A percentile compares a stretch with the other conserved stretches of the same genome.
Evolutionary conservation across 2,888 invertebrate species (phyloP).

Genomic region (Pristionchus mayeri): DNA sequence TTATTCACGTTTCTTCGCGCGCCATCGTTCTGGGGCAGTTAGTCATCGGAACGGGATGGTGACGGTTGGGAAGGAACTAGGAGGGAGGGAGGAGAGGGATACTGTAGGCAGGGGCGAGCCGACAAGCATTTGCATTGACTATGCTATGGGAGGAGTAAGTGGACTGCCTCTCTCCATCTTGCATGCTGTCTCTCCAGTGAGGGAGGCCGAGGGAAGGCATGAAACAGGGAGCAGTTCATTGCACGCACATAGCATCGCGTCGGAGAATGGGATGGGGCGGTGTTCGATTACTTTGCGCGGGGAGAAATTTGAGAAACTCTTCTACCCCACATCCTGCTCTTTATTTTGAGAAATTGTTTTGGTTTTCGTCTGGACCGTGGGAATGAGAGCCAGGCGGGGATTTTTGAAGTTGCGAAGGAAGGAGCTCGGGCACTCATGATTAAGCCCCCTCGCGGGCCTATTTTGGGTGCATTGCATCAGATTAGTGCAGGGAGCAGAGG

Average conservation of each 20-base stretch:
- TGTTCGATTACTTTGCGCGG: background rate
- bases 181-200: no score
- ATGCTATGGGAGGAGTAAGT: background rate
- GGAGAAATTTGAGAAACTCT: conserved; percentile 19
- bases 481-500: background rate
- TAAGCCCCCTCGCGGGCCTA: background rate
- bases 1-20: no score
- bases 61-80: no score
- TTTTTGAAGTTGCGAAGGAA: background rate
- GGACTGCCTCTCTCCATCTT: no score
- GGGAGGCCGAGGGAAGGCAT: no score
- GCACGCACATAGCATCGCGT: background rate
- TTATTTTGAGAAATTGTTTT: background rate
- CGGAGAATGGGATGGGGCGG: conserved; percentile 7
- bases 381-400: background rate
- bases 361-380: background rate
- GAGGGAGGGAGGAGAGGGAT: background rate
- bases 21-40: no score
- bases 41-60: background rate
- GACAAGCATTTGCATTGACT: no score
- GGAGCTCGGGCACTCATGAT: background rate
- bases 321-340: background rate
- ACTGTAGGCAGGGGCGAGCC: no score
- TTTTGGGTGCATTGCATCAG: background rate
- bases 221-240: no score